phyloP scores from a whole-genome alignment of 2,888 invertebrate genomes.

The Nebria brevicollis region DNA sequence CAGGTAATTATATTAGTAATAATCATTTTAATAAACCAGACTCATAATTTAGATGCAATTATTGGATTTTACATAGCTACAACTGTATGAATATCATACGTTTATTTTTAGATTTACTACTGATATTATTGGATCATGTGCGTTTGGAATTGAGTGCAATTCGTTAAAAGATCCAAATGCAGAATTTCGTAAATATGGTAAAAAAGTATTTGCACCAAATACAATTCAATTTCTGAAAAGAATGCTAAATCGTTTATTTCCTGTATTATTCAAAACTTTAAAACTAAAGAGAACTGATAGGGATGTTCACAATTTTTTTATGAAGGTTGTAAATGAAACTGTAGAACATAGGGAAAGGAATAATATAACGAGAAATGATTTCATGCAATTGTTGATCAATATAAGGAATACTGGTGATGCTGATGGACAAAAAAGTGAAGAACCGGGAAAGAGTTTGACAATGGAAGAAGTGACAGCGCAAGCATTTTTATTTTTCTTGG shows the following conservation, averaged over 20 bases:
- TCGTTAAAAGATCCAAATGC: neutral
- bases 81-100: neutral
- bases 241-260: conserved; percentile 28
- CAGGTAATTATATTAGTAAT: conserved; percentile 36
- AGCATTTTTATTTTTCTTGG: conserved; percentile 28
- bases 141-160: neutral
- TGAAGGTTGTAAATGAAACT: conserved; percentile 51
- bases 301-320: conserved; percentile 52
- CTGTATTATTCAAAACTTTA: conserved; percentile 46
- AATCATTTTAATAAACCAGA: too few species aligned
- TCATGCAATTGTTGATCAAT: conserved; percentile 59
- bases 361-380: conserved; percentile 56
- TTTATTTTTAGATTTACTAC: conserved; percentile 51
- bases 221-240: conserved; percentile 29
- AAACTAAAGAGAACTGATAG: conserved; percentile 49
- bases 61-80: too few species aligned
- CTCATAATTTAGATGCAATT: too few species aligned
- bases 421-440: neutral
- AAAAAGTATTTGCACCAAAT: neutral
- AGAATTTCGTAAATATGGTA: neutral
- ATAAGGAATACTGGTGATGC: conserved; percentile 48
- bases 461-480: conserved; percentile 27
- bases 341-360: conserved; percentile 52
- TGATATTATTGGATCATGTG: neutral
- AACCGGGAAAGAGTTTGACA: conserved; percentile 3